Evolutionary conservation across 1,140 invertebrate genomes (phyloP).

Genomic region (Zeugodacus cucurbitae): DNA sequence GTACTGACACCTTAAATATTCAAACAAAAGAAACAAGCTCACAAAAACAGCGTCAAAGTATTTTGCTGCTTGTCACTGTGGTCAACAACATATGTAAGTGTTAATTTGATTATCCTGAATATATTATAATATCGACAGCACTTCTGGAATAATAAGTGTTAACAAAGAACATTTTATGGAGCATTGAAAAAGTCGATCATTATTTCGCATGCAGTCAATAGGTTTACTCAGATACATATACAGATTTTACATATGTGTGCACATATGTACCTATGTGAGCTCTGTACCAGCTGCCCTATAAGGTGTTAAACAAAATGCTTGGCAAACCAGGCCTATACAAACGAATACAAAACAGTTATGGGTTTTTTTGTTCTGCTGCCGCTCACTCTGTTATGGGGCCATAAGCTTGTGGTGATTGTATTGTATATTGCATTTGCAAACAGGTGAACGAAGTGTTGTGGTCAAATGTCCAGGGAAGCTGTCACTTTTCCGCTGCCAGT

Average conservation of each 20-base stretch:
- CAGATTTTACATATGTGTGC: no score
- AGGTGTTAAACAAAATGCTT: neutral
- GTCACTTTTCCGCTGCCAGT: slow-evolving; percentile 7
- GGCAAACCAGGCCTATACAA: neutral
- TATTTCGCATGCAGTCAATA: neutral
- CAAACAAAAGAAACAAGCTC: no score
- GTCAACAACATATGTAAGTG: no score
- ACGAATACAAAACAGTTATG: neutral
- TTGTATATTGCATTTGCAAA: neutral
- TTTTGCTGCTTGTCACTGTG: no score
- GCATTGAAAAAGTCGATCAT: neutral
- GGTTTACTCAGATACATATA: neutral
- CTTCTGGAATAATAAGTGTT: no score
- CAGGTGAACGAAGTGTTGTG: neutral
- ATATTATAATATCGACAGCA: no score
- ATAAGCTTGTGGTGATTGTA: neutral
- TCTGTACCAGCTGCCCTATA: neutral
- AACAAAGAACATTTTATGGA: neutral
- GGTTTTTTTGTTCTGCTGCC: neutral
- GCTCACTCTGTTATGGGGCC: neutral
- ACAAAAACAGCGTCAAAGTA: no score
- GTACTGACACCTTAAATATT: no score
- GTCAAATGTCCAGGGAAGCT: neutral
- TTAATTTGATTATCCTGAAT: no score
- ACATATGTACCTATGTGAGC: neutral